phyloP scores from a whole-genome alignment of 2,113 vertebrate species.

The Guaruba guarouba region DNA sequence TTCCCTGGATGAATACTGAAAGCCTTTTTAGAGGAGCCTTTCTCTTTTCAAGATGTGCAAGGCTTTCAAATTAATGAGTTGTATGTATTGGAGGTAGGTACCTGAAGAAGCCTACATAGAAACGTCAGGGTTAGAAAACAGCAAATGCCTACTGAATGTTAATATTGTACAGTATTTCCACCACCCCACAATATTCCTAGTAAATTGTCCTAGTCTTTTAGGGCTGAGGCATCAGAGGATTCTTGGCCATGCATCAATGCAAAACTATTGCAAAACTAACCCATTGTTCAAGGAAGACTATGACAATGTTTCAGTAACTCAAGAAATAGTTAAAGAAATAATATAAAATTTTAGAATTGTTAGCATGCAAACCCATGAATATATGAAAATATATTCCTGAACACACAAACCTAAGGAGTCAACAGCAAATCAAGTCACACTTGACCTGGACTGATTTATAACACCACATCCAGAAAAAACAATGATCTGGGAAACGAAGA shows the following conservation, averaged over 20 bases:
- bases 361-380: neutral
- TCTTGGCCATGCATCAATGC: neutral
- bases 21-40: neutral
- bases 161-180: neutral
- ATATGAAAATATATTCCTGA: neutral
- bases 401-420: neutral
- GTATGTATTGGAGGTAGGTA: neutral
- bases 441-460: neutral
- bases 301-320: neutral
- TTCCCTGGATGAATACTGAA: neutral
- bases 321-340: neutral
- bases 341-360: neutral
- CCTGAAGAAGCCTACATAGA: neutral
- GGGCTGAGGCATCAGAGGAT: neutral
- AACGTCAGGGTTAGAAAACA: neutral
- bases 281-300: neutral
- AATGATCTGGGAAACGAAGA: neutral
- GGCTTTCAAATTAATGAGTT: neutral
- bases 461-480: neutral
- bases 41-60: neutral
- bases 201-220: neutral
- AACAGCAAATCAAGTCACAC: neutral
- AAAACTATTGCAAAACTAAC: neutral
- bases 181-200: neutral
- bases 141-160: neutral